A percentile compares a stretch with the other conserved stretches of the same genome.
phyloP scores from a whole-genome alignment of 1,140 invertebrate species.

The Polypedilum pembai region DNA sequence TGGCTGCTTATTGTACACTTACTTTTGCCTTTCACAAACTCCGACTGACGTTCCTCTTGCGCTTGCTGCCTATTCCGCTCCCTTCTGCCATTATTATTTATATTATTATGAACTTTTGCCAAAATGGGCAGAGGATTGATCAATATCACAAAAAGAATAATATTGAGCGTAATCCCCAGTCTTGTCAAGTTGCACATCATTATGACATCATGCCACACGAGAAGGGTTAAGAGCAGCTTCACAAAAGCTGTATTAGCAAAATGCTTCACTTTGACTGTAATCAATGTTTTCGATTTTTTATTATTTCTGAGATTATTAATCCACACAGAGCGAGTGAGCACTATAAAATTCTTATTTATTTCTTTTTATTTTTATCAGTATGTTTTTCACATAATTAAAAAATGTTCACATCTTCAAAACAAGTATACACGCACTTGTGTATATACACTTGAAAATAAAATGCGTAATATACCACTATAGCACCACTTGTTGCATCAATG shows the following conservation, averaged over 20 bases:
- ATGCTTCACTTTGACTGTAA: not conserved
- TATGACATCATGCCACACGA: conserved; percentile 16
- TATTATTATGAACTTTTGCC: conserved; percentile 21
- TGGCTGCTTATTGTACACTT: too few species aligned
- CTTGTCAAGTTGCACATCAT: not conserved
- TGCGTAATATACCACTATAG: too few species aligned
- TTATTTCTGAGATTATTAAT: too few species aligned
- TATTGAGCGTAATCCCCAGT: conserved; percentile 25
- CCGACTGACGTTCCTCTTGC: conserved; percentile 31
- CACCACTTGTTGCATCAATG: too few species aligned
- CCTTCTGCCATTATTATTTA: not conserved
- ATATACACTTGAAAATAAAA: too few species aligned
- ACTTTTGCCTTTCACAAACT: conserved; percentile 44
- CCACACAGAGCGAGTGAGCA: too few species aligned
- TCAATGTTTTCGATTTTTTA: not conserved
- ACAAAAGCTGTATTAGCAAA: not conserved
- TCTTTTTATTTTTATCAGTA: too few species aligned
- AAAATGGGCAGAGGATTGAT: conserved; percentile 22
- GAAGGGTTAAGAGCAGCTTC: not conserved
- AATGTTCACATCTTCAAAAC: too few species aligned
- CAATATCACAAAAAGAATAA: conserved; percentile 16
- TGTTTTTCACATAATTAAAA: too few species aligned
- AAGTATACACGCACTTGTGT: too few species aligned
- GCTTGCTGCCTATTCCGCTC: not conserved
- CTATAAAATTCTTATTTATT: too few species aligned